Conservation (phyloP, 2,888 invertebrate species). For the Aporophyla lueneburgensis region DNA sequence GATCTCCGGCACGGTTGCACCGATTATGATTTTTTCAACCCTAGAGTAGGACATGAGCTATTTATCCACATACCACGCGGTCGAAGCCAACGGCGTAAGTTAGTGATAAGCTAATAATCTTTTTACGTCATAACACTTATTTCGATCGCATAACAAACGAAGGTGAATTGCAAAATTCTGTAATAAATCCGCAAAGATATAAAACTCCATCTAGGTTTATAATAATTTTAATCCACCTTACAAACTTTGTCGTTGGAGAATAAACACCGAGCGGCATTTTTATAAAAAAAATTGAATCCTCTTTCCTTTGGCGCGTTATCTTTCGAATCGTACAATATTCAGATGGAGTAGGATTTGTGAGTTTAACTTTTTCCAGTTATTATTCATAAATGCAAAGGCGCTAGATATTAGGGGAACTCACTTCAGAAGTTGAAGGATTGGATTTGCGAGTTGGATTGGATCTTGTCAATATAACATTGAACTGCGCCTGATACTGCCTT, state of each 20-base stretch:
- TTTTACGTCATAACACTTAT: constrained; percentile 22
- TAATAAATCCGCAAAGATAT: constrained; percentile 67
- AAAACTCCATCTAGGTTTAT: constrained; percentile 67
- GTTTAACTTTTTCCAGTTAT: constrained; percentile 88
- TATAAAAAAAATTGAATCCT: constrained; percentile 59
- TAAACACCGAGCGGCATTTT: constrained; percentile 74
- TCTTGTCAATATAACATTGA: constrained; percentile 78
- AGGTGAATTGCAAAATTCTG: constrained; percentile 62
- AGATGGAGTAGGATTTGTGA: constrained; percentile 84
- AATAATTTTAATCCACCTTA: constrained; percentile 77
- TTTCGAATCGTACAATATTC: constrained; percentile 86
- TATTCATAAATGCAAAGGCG: constrained; percentile 90
- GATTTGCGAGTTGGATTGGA: constrained; percentile 78
- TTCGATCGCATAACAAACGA: constrained; percentile 41
- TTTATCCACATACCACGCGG: too few relatives aligned
- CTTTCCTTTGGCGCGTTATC: constrained; percentile 82
- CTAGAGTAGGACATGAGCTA: too few relatives aligned
- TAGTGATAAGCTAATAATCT: constrained; percentile 22
- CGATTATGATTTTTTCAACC: too few relatives aligned
- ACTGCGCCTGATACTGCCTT: constrained; percentile 65
- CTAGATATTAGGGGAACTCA: constrained; percentile 85
- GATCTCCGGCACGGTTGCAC: too few relatives aligned
- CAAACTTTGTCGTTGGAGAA: constrained; percentile 77
- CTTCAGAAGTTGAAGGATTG: constrained; percentile 83
- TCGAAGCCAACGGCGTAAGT: too few relatives aligned